These are phyloP conservation scores for Drosophila koepferae DNA, from an alignment of 2,888 invertebrate species.

Conservation along the genomic window DNA sequence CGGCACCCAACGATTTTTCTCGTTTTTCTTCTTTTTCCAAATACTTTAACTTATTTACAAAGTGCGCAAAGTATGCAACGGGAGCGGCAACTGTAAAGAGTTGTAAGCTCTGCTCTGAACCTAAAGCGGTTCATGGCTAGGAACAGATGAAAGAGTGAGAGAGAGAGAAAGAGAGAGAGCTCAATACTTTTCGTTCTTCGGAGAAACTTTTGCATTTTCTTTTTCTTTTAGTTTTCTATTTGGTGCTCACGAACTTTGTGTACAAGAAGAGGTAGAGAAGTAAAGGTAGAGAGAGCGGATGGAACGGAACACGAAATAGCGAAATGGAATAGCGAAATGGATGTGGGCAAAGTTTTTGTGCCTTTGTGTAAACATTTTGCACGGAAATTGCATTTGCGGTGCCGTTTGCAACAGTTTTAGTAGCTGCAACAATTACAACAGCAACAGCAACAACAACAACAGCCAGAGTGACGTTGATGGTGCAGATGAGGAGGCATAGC, in stretches of 20 bases:
- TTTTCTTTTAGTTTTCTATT: slow-evolving; percentile 23
- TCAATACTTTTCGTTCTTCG: slow-evolving; percentile 24
- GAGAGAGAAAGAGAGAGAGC: not conserved
- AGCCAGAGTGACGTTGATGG: not conserved
- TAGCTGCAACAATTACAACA: slow-evolving; percentile 43
- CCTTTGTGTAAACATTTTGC: slow-evolving; percentile 71
- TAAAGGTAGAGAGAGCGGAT: not conserved
- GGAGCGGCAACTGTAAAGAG: slow-evolving; percentile 34
- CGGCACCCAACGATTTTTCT: slow-evolving; percentile 6
- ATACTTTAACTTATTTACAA: slow-evolving; percentile 44
- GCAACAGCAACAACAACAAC: too few species aligned
- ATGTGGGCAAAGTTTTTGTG: slow-evolving; percentile 42
- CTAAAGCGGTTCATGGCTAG: slow-evolving; percentile 31
- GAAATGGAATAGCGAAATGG: too few species aligned
- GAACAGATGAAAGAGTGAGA: not conserved
- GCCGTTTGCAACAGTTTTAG: slow-evolving; percentile 39
- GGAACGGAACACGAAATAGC: slow-evolving; percentile 7
- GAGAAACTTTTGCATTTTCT: slow-evolving; percentile 27
- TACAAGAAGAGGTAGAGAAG: not conserved
- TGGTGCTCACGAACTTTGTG: slow-evolving; percentile 21
- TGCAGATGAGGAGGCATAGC: not conserved
- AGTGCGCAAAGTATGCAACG: slow-evolving; percentile 49
- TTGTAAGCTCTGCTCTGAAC: slow-evolving; percentile 35
- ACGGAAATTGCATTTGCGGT: slow-evolving; percentile 72
- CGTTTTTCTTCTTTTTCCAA: slow-evolving; percentile 15